Base-by-base conservation (phyloP, 2,888 invertebrate genomes). In the Calameuta idolon region DNA sequence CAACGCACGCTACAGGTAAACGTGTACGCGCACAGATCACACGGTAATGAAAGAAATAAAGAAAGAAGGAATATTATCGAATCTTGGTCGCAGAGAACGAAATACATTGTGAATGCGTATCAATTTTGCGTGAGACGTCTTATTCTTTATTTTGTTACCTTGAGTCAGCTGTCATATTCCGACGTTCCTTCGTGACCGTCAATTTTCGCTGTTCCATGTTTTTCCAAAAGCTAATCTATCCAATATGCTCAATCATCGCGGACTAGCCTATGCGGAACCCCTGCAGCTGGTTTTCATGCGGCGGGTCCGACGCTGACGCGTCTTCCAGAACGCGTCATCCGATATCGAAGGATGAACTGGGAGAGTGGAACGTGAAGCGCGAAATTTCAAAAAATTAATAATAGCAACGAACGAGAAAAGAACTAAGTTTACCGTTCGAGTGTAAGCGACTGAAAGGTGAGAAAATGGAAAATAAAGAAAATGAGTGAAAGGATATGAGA, bases 1-100 rank as follows among this genome's bases (percentile, higher is more conserved):
- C 73, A 79, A 79, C 23, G 79, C 81, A 81, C 79, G 34, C 75
- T 69, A 77, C 30, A 75, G 69, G 33, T 76, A 73, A 77, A 75
- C 78, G 79, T 79, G 74, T 75, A 77, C 75, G 78, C 77, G 69
- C 69, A 79, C 69, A 31, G 40, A 71, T 40, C 33, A 71, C 71
- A 71, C 31, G 23, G 73, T 33, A 75, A 69, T 15, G 12, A 40
- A 12, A 30, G 23, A 73, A 69, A n/a, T 31, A 77, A 33, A 69
- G 23, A 12, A 37, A 73, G 40, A 76, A 74, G 31, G 40, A 78
- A 74, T 55, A 55, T 55, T 55, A 9, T 55, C 23, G 9, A 55
- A 55, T 55, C 23, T 23, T 55, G 23, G 23, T 55, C 23, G 23
- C 55, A 55, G 55, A 9, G 23, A 23, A 55, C 23, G 9, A 55